Conservation (phyloP, 2,113 vertebrate genomes). For the cattle (Bos taurus) region DNA sequence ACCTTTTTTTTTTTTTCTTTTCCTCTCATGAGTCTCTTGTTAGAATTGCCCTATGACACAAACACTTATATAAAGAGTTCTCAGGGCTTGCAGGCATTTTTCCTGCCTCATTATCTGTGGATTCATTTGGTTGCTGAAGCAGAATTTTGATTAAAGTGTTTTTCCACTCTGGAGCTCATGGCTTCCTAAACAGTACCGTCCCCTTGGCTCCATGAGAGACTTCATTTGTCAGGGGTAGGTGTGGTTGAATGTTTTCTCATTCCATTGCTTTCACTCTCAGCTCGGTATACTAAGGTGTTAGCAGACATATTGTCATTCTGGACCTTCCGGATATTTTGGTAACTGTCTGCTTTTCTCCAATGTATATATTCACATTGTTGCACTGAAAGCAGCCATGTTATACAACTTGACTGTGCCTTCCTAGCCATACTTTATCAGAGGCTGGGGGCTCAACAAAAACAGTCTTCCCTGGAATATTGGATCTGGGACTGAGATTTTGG, state of each 20-base stretch:
- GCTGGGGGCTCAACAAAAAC: not conserved
- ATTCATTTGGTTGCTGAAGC: not conserved
- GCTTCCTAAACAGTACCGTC: not conserved
- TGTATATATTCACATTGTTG: not conserved
- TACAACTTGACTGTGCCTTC: not conserved
- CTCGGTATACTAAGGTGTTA: not conserved
- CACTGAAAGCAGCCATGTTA: not conserved
- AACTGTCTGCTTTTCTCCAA: not conserved
- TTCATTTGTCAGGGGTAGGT: not conserved
- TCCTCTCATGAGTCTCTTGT: not conserved
- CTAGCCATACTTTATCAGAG: not conserved
- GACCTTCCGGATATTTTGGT: not conserved
- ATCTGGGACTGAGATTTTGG: not conserved
- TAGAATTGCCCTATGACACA: not conserved
- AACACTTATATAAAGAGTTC: not conserved
- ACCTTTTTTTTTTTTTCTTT: not conserved
- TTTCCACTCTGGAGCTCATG: not conserved
- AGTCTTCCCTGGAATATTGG: not conserved
- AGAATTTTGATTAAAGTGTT: not conserved
- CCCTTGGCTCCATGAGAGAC: not conserved
- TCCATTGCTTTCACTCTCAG: not conserved
- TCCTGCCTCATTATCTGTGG: not conserved
- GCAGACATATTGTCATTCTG: not conserved
- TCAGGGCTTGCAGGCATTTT: not conserved
- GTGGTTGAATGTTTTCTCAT: not conserved